A percentile compares a stretch with the other conserved stretches of the same genome.
These are phyloP conservation scores for Taphrorychus bicolor DNA, from an alignment of 2,888 invertebrate genomes.

Conservation along the genomic window DNA sequence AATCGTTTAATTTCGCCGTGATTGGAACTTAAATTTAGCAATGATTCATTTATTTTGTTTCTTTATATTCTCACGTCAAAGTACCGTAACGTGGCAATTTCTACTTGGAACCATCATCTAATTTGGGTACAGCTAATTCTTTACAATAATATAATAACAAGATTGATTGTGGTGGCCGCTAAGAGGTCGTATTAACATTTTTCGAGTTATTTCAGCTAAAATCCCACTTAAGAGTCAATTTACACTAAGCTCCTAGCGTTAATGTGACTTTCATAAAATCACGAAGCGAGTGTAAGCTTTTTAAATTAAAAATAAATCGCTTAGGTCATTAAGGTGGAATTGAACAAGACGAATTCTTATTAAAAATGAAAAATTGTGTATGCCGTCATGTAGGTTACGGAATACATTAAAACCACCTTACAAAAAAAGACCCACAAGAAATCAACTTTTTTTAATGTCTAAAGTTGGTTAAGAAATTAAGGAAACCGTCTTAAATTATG, in stretches of 20 bases:
- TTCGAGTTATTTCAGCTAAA: not conserved
- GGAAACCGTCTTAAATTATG: too few relatives aligned
- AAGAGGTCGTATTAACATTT: not conserved
- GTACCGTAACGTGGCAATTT: constrained; percentile 7
- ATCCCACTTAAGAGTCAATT: not conserved
- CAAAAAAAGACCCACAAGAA: too few relatives aligned
- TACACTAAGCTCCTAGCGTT: not conserved
- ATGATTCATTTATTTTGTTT: constrained; percentile 12
- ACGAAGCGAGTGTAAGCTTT: too few relatives aligned
- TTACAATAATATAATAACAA: not conserved
- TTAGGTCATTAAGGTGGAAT: constrained; percentile 9
- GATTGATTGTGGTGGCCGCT: not conserved
- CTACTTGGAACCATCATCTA: not conserved
- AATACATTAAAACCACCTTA: constrained; percentile 1
- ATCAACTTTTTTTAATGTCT: too few relatives aligned
- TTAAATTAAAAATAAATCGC: constrained; percentile 7
- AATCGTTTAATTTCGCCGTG: constrained; percentile 16
- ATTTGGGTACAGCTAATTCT: not conserved
- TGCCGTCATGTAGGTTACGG: constrained; percentile 2
- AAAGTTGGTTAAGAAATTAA: not conserved
- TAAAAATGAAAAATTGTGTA: constrained; percentile 15
- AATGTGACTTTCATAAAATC: not conserved
- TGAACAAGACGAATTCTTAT: constrained; percentile 9
- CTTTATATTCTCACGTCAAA: not conserved
- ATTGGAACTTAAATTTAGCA: constrained; percentile 16